phyloP scores from a whole-genome alignment of 2,797 vertebrate genomes.

The Loriculus beryllinus region DNA sequence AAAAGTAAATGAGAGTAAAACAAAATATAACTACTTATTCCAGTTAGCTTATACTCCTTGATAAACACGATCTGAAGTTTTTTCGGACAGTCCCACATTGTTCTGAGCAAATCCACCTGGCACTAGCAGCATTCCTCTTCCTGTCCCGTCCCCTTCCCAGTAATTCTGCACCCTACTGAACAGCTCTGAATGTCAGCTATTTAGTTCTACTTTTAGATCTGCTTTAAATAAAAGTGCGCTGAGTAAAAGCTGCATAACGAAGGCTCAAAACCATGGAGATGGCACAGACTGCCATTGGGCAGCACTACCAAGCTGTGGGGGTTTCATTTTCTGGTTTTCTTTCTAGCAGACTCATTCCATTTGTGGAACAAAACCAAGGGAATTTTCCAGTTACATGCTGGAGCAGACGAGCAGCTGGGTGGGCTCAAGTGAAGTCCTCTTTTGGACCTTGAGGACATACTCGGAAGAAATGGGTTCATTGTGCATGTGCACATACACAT shows the following conservation, averaged over 20 bases:
- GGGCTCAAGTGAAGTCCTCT: neutral
- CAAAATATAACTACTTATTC: neutral
- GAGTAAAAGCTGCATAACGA: conserved; percentile 33
- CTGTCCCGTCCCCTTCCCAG: neutral
- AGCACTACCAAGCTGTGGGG: neutral
- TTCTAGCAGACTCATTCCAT: neutral
- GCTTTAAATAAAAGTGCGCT: conserved; percentile 44
- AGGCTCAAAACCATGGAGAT: conserved; percentile 43
- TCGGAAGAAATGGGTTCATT: neutral
- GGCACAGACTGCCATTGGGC: conserved; percentile 24
- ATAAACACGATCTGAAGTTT: neutral
- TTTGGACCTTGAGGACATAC: neutral
- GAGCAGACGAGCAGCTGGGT: neutral
- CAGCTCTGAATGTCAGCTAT: conserved; percentile 9
- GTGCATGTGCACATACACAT: neutral
- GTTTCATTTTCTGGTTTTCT: neutral
- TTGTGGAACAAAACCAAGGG: neutral
- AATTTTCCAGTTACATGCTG: neutral
- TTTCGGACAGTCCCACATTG: neutral
- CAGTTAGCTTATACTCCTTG: neutral
- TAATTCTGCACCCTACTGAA: neutral
- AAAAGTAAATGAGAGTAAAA: neutral
- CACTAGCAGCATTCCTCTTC: neutral
- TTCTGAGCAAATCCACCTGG: neutral
- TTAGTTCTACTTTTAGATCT: conserved; percentile 39